phyloP scores from a whole-genome alignment of 2,888 invertebrate genomes.

The Oscheius sp. region DNA sequence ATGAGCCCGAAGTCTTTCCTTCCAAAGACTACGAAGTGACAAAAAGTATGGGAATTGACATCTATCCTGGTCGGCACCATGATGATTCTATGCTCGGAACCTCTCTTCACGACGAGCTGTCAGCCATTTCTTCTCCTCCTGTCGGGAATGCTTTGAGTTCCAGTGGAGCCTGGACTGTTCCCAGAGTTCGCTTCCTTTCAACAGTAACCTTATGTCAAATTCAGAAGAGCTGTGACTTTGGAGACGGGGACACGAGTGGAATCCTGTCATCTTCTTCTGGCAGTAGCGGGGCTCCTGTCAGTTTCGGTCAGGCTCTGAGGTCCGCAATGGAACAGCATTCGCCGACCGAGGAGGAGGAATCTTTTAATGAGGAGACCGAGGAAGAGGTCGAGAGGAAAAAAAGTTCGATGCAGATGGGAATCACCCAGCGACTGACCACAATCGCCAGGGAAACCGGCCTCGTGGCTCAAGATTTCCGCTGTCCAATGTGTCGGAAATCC shows the following conservation, averaged over 20 bases:
- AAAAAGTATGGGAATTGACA: not conserved
- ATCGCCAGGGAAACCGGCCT: conserved; percentile 68
- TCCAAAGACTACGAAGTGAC: not conserved
- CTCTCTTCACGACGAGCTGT: conserved; percentile 63
- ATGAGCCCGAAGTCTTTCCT: not conserved
- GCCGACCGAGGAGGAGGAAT: conserved; percentile 28
- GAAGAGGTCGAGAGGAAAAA: conserved; percentile 8
- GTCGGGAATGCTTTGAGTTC: conserved; percentile 20
- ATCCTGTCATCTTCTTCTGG: conserved; percentile 48
- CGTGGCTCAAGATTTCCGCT: conserved; percentile 68
- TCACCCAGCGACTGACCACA: conserved; percentile 35
- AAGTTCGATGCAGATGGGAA: conserved; percentile 1
- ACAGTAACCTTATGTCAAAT: not conserved
- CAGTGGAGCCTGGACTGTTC: conserved; percentile 24
- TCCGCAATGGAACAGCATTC: conserved; percentile 51
- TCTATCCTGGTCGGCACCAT: not conserved
- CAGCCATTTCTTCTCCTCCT: conserved; percentile 34
- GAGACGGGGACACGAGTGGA: conserved; percentile 31
- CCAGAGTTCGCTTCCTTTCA: not conserved
- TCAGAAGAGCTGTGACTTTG: conserved; percentile 15
- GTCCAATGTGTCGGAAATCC: conserved; percentile 66
- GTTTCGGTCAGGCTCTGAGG: conserved; percentile 55
- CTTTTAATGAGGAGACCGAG: not conserved
- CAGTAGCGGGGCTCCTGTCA: conserved; percentile 44
- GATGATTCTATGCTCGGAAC: conserved; percentile 42